Base-by-base conservation (phyloP, 2,888 invertebrate genomes). In the Melinopterus prodromus region DNA sequence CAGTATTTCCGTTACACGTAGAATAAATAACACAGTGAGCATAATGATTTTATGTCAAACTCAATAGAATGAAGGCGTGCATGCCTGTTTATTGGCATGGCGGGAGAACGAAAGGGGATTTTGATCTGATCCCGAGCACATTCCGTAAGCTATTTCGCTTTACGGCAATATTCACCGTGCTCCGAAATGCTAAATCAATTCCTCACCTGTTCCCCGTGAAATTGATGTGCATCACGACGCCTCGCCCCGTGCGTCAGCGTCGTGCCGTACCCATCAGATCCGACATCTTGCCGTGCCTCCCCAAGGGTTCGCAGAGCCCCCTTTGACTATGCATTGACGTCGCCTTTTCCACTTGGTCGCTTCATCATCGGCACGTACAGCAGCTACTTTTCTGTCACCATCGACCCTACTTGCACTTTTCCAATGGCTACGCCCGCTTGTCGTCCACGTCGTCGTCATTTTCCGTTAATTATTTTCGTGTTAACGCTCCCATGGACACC, bases 331-430 rank as follows among this genome's bases (percentile, higher is more conserved):
- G 82, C 82, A 82, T 77, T 79, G 80, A 80, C 79, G 80, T 80
- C 80, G 79, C 82, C 79, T 82, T 82, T 82, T 82, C 78, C 80
- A 78, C 80, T 76, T 82, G 80, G 80, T 77, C 79, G 78, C 80
- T 86, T 85, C 86, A 85, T 86, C 86, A 85, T 84, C 83, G 83
- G 83, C 86, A 86, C 86, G 84, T 86, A 84, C 85, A 85, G 85
- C 85, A 86, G 85, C 85, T 83, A 86, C 85, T 86, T 85, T 85
- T 84, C 83, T 80, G 77, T 81, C 79, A 77, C 15, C 53, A 1
- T 2, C 5, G 0, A 53, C 9, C 53, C 5, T 26, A 16, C 70
- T 4, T 77, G 70, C 36, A 77, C 70, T 77, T 77, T 77, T 77
- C 77, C 35, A n/a, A 3, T 26, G 26, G 53, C 9, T 53, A 53